Evolutionary conservation across 2,113 vertebrate genomes (phyloP), one percentile per base, ranked within the genome.

Genomic region (Malurus elegans): DNA sequence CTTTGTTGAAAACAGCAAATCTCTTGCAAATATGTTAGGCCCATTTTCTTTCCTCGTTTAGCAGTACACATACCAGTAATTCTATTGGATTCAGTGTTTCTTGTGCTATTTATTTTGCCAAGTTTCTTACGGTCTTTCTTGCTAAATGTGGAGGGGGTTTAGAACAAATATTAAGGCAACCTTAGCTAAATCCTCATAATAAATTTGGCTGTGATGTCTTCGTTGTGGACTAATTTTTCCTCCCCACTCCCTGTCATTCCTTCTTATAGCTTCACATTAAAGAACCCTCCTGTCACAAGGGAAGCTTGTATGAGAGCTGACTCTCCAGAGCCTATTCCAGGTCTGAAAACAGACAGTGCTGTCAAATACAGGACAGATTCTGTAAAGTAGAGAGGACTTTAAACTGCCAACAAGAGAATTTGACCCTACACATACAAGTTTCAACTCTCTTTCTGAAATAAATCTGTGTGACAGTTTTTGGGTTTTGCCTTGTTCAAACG

Each of bases 371-470:
- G 71, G 48, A 82, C 81, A 72, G 88, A 78, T 92, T 91, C 66
- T 86, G 19, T 80, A n/a, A 79, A 92, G 91, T 4, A 73, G 45
- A 92, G 80, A 73, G 79, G 83, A 70, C 75, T 64, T 79, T 60
- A 83, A 67, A 50, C 38, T 90, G 88, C 60, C 28, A 34, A 80
- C 57, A 61, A 74, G 93, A 95, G 69, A 96, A 80, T 95, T 83
- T 96, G 92, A 92, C 91, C 90, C 60, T 89, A 60, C 32, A 28
- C 34, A 45, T 79, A 57, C 34, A 92, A 57, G 34, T 92, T 96
- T 89, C 72, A 71, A 3, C 50, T 94, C 76, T 42, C 20, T 88
- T 93, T 95, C 90, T 92, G 92, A 85, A 88, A 90, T 91, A 92
- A 95, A 93, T 91, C 73, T 88, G 20, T 8, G 1, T 86, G 80